These are phyloP conservation scores for Villa cingulata DNA, from an alignment of 2,888 invertebrate species.

Conservation along the genomic window DNA sequence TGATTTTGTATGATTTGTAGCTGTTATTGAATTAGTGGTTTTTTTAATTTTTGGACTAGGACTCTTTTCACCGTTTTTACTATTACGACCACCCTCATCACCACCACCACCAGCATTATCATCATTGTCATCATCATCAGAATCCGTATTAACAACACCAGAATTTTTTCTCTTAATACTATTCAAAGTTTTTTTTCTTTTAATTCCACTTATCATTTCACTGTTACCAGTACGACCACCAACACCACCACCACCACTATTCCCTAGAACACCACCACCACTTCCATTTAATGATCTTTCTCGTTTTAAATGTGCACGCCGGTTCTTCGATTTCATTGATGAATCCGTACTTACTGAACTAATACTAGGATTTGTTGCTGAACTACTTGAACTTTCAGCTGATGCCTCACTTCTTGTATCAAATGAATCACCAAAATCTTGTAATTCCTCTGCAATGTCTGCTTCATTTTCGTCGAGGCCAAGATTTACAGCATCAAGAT, in stretches of 20 bases:
- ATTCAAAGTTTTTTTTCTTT: conserved; percentile 8
- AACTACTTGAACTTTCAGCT: conserved; percentile 56
- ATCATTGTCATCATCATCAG: background rate
- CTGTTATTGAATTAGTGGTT: conserved; percentile 30
- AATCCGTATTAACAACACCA: background rate
- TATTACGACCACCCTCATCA: conserved; percentile 26
- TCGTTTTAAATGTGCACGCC: conserved; percentile 45
- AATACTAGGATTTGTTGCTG: conserved; percentile 59
- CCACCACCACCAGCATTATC: conserved; percentile 3
- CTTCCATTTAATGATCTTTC: conserved; percentile 19
- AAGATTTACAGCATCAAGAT: conserved; percentile 46
- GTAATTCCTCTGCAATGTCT: conserved; percentile 67
- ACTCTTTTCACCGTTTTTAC: conserved; percentile 13
- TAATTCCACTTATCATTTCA: conserved; percentile 8
- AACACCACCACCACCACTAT: background rate
- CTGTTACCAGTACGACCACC: conserved; percentile 7
- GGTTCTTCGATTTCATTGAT: conserved; percentile 17
- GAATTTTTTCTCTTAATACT: conserved; percentile 11
- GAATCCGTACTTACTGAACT: conserved; percentile 54
- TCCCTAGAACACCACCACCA: background rate
- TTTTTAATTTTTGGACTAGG: conserved; percentile 23
- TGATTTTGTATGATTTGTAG: conserved; percentile 15
- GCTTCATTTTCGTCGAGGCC: conserved; percentile 52
- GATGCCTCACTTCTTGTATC: conserved; percentile 83
- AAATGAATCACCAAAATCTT: conserved; percentile 52